Conservation (phyloP, 2,888 invertebrate genomes). For the Mimumesa dahlbomi region DNA sequence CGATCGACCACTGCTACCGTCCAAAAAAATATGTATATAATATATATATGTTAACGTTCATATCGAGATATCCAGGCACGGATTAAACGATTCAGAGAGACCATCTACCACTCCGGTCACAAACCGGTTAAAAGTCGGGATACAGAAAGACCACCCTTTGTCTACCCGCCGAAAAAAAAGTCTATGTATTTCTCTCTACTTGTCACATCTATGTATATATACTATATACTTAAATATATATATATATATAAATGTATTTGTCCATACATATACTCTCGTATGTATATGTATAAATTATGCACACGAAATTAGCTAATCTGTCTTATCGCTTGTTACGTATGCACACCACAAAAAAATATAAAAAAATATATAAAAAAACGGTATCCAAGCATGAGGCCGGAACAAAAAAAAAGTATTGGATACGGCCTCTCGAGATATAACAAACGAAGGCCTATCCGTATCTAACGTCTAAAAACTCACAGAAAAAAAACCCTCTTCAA, state of each 20-base stretch:
- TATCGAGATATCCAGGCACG: slow-evolving; percentile 42
- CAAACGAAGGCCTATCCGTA: slow-evolving; percentile 5
- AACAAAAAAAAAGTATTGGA: too few species aligned
- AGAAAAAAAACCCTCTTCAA: slow-evolving; percentile 17
- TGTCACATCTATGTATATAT: slow-evolving; percentile 30
- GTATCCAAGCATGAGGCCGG: too few species aligned
- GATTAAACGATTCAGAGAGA: slow-evolving; percentile 35
- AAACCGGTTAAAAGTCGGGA: slow-evolving; percentile 41
- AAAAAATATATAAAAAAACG: too few species aligned
- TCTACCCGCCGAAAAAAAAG: slow-evolving; percentile 25
- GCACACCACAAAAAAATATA: slow-evolving; percentile 59
- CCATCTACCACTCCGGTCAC: slow-evolving; percentile 25
- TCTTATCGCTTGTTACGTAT: slow-evolving; percentile 61
- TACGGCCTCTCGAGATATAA: too few species aligned
- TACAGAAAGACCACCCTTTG: slow-evolving; percentile 45
- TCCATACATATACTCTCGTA: slow-evolving; percentile 35
- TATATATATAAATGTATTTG: slow-evolving; percentile 22
- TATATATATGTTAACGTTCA: slow-evolving; percentile 36
- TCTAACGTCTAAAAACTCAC: slow-evolving; percentile 45
- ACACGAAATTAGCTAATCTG: slow-evolving; percentile 65
- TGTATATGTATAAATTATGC: slow-evolving; percentile 43
- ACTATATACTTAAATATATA: slow-evolving; percentile 22
- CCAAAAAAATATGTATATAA: slow-evolving; percentile 26
- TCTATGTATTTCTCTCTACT: slow-evolving; percentile 22
- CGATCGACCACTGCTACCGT: slow-evolving; percentile 75